Evolutionary conservation across 2,888 invertebrate genomes (phyloP), one percentile per base, ranked within the genome.

Genomic region (Yponomeuta sedellus): DNA sequence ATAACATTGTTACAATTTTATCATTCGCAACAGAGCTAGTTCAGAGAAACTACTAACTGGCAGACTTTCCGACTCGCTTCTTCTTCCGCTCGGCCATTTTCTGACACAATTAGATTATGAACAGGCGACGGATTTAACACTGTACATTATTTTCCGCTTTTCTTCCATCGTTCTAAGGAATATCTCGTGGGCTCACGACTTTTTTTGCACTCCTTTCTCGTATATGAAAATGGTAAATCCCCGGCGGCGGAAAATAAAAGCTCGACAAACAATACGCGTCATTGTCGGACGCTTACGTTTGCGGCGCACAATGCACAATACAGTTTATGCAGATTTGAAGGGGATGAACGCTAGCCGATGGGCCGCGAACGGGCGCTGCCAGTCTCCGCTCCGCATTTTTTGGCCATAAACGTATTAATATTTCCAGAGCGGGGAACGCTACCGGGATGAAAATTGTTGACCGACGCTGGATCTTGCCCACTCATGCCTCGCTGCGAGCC

Each of bases 1-100:
- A 63, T 44, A 63, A 63, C 63, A 63, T 40, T 63, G 63, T 63
- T 19, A 63, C 63, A 44, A 44, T 20, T 63, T 44, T 63, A 44
- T 61, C 59, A 59, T 59, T 59, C 25, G 11, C 61, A 25, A 34
- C 34, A 12, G 1, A 10, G 12, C 25, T 25, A 25, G 16, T 16
- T 52, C 44, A 12, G 12, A 52, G 61, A 61, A 61, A 61, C 61
- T 61, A 61, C 25, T 34, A 61, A 61, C 61, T 34, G 34, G 59
- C 25, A 52, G 59, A 20, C 59, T 28, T 25, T 61, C 61, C 34
- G 61, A 12, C 28, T n/a, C 61, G 61, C 25, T 12, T 25, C 25
- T 12, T 16, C 44, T 12, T 52, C 44, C 16, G 34, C 34, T n/a
- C 34, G 34, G 34, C 34, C 34, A 34, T 34, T 52, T 3, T 12